Base-by-base conservation (phyloP, 2,113 vertebrate species). In the Seriola dumerili region DNA sequence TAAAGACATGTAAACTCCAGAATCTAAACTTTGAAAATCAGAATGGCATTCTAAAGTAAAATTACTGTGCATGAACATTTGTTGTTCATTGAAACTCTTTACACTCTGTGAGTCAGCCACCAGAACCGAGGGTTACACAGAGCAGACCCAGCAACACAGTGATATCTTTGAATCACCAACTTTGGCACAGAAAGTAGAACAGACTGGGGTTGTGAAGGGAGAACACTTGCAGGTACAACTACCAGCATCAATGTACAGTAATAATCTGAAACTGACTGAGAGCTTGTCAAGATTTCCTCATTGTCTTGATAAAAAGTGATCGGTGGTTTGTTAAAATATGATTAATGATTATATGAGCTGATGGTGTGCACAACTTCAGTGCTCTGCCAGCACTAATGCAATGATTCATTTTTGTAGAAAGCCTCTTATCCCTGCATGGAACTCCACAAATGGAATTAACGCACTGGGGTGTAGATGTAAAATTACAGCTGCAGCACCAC, bases 401-500 rank as follows among this genome's bases (percentile, higher is more conserved):
- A n/a, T 36, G 32, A 38, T 76, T 66, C 17, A 80, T 67, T 44
- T 76, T 54, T 59, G 59, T 23, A 59, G 57, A 76, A 84, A 70
- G 71, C 48, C 77, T 75, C 72, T 76, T 36, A 76, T 55, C 25
- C 40, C 36, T 46, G 62, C 78, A 67, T 72, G 78, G 25, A 76
- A 55, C 61, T 66, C 40, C 44, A 55, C 36, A 52, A 40, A 65
- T 21, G 23, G 59, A 76, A 72, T 67, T 46, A 81, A 36, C 4
- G 1, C 66, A 54, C 19, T 36, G 34, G 34, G 16, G 52, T 61
- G 59, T 25, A 46, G 12, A 50, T 50, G 67, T 54, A 66, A 66
- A 59, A 72, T 42, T 57, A 68, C 23, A 68, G 64, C 38, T 19
- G 11, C 48, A 69, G 25, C 21, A 55, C 21, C 62, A 65, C 21